phyloP scores from a whole-genome alignment of 1,140 invertebrate genomes.

The Colletes latitarsis region DNA sequence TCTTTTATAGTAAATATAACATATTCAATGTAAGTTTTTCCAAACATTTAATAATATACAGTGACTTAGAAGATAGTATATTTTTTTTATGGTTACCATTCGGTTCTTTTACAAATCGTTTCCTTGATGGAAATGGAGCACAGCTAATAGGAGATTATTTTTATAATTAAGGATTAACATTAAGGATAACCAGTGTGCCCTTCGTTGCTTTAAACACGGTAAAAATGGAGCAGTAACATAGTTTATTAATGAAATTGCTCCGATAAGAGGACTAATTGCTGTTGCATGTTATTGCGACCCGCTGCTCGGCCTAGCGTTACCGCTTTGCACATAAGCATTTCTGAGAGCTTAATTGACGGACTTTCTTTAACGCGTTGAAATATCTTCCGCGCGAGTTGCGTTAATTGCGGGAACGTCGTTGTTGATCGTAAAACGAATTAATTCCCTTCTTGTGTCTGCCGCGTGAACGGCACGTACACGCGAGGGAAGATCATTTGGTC shows the following conservation, averaged over 20 bases:
- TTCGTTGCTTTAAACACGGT: neutral
- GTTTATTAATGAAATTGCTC: constrained; percentile 39
- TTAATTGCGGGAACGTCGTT: neutral
- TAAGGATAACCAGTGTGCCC: neutral
- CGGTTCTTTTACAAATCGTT: too few relatives aligned
- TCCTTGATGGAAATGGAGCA: too few relatives aligned
- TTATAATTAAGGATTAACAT: too few relatives aligned
- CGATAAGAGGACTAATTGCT: constrained; percentile 18
- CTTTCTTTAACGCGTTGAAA: constrained; percentile 25
- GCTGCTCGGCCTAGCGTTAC: neutral
- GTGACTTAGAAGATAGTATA: too few relatives aligned
- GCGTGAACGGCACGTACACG: neutral
- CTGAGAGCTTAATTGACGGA: constrained; percentile 16
- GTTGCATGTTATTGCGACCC: constrained; percentile 7
- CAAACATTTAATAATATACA: too few relatives aligned
- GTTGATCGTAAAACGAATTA: neutral
- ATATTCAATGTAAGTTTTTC: too few relatives aligned
- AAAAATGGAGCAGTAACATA: constrained; percentile 1
- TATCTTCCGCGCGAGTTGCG: constrained; percentile 10
- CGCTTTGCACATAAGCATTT: neutral
- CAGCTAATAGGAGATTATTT: too few relatives aligned
- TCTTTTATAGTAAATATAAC: too few relatives aligned
- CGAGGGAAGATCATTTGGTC: constrained; percentile 39
- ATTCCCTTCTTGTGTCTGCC: neutral
- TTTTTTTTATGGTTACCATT: too few relatives aligned